Evolutionary conservation across 2,888 invertebrate species (phyloP).

Genomic region (Mamestra brassicae): DNA sequence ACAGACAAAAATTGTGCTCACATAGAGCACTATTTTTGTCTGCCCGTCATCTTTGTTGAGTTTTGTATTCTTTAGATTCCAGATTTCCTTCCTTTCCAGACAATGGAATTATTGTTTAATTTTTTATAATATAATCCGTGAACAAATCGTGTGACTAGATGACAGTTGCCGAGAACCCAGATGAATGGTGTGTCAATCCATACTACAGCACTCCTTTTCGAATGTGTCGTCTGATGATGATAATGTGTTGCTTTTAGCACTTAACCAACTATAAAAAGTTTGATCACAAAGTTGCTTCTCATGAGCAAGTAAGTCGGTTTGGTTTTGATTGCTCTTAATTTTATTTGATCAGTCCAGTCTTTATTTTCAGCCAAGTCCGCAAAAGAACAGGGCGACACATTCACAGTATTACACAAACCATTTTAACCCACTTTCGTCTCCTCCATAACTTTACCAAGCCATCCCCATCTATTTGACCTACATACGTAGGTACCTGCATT

Average conservation of each 20-base stretch:
- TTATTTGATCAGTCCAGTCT: too few species aligned
- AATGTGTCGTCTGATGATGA: not conserved
- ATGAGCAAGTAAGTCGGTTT: not conserved
- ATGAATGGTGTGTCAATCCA: not conserved
- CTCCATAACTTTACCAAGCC: too few species aligned
- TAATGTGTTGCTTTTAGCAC: not conserved
- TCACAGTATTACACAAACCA: too few species aligned
- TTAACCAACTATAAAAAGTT: not conserved
- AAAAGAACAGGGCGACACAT: too few species aligned
- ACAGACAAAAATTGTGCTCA: too few species aligned
- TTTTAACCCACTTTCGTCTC: too few species aligned
- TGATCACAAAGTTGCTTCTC: not conserved
- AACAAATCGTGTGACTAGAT: not conserved
- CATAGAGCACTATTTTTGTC: not conserved
- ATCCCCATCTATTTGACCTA: too few species aligned
- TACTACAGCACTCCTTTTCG: not conserved
- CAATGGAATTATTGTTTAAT: not conserved
- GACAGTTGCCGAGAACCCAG: not conserved
- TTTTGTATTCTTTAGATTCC: not conserved
- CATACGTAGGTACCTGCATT: too few species aligned
- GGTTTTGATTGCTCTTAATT: too few species aligned
- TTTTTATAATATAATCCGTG: not conserved
- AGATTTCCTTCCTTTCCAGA: not conserved
- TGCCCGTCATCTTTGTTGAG: too few species aligned
- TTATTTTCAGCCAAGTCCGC: not conserved